These are phyloP conservation scores for Hofmannophila pseudospretella DNA, from an alignment of 2,888 invertebrate species.

Conservation along the genomic window DNA sequence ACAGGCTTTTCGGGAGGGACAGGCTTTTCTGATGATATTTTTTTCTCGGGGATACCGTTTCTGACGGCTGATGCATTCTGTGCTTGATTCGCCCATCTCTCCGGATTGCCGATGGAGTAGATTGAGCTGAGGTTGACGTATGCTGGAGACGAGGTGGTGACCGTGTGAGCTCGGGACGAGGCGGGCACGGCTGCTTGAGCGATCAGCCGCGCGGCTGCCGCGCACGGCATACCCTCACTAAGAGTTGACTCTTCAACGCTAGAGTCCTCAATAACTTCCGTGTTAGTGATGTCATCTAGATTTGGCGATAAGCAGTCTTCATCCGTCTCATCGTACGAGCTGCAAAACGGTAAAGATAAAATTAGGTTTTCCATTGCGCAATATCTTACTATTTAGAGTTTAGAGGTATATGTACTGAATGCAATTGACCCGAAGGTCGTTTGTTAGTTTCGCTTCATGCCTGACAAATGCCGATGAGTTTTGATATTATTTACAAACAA, in stretches of 20 bases:
- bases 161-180: slow-evolving; percentile 23
- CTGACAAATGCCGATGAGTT: slow-evolving; percentile 43
- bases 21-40: slow-evolving; percentile 58
- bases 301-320: slow-evolving; percentile 84
- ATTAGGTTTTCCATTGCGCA: neutral
- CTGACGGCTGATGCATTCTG: slow-evolving; percentile 26
- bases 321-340: slow-evolving; percentile 84
- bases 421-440: slow-evolving; percentile 50
- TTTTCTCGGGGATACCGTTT: slow-evolving; percentile 51
- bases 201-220: slow-evolving; percentile 16
- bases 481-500: slow-evolving; percentile 59
- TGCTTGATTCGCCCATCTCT: slow-evolving; percentile 41
- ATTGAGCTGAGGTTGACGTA: slow-evolving; percentile 71
- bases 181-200: slow-evolving; percentile 15
- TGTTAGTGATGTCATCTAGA: slow-evolving; percentile 78
- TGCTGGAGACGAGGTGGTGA: slow-evolving; percentile 25
- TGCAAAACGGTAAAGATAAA: slow-evolving; percentile 45
- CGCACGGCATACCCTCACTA: slow-evolving; percentile 44
- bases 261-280: slow-evolving; percentile 65
- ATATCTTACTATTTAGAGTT: slow-evolving; percentile 3
- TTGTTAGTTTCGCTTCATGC: slow-evolving; percentile 72
- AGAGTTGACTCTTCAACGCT: slow-evolving; percentile 65
- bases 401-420: slow-evolving; percentile 64
- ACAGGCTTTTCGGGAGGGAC: slow-evolving; percentile 70
- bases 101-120: slow-evolving; percentile 55